Evolutionary conservation across 2,113 vertebrate species (phyloP).

Genomic region (Atlantisia rogersi): DNA sequence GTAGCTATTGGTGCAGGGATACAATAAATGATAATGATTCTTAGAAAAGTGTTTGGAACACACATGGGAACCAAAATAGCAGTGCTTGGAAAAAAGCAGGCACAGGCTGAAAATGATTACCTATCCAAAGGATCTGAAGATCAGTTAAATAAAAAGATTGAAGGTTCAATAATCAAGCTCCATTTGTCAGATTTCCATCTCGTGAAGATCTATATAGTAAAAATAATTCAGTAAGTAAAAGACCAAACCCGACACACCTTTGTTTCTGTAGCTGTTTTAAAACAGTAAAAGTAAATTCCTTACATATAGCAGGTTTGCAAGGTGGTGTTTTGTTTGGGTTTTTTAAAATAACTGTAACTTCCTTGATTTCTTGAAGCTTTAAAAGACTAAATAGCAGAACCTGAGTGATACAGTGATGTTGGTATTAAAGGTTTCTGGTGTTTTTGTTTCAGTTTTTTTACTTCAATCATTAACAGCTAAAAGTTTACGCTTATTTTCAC

Average conservation of each 20-base stretch:
- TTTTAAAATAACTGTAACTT: neutral
- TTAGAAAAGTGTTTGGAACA: neutral
- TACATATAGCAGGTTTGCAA: neutral
- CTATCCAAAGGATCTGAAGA: neutral
- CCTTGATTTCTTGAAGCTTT: neutral
- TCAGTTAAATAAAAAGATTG: neutral
- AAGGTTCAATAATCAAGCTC: neutral
- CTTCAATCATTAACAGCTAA: neutral
- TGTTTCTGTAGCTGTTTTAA: neutral
- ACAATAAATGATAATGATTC: neutral
- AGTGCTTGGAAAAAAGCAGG: neutral
- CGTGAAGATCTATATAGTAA: neutral
- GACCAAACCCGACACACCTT: rapidly evolving
- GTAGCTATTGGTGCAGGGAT: neutral
- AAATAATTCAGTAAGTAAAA: neutral
- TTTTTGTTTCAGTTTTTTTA: neutral
- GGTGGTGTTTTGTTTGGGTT: neutral
- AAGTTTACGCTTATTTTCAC: neutral
- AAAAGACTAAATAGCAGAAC: neutral
- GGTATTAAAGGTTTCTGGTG: neutral
- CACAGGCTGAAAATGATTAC: neutral
- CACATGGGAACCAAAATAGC: neutral
- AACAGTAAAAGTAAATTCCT: neutral
- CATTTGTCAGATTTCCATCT: neutral
- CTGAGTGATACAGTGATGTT: neutral